Evolutionary conservation across 2,797 vertebrate species (phyloP).

Genomic region (Crenuchus spilurus): DNA sequence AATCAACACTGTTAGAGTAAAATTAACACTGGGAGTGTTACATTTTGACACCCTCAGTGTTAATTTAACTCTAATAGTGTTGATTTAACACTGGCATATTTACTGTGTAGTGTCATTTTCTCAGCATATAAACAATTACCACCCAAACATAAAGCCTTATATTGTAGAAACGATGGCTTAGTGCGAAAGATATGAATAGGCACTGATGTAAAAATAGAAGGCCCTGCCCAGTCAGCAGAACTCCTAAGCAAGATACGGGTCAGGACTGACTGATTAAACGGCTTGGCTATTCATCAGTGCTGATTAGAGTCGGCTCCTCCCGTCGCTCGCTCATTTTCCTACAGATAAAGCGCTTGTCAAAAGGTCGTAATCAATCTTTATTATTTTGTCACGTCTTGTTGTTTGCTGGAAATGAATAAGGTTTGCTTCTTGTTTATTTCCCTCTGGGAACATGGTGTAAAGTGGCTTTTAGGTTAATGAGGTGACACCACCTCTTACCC

Average conservation of each 20-base stretch:
- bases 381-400: conserved; percentile 72
- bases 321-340: conserved; percentile 61
- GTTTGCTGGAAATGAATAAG: conserved; percentile 66
- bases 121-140: too few species aligned
- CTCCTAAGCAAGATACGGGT: conserved; percentile 10
- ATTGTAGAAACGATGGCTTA: too few species aligned
- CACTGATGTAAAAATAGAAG: not conserved
- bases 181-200: not conserved
- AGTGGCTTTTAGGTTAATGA: conserved; percentile 73
- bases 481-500: conserved; percentile 69
- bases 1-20: too few species aligned
- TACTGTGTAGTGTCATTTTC: too few species aligned
- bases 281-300: conserved; percentile 37
- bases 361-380: conserved; percentile 81
- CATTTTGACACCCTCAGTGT: too few species aligned
- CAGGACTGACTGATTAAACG: conserved; percentile 46
- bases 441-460: conserved; percentile 36
- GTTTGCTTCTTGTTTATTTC: conserved; percentile 61
- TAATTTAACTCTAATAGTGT: too few species aligned
- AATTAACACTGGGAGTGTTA: too few species aligned
- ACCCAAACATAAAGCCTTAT: too few species aligned
- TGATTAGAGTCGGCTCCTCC: conserved; percentile 63
- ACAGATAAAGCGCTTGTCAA: conserved; percentile 69
- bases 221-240: not conserved
- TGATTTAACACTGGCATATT: too few species aligned